Base-by-base conservation (phyloP, 2,888 invertebrate species). In the Oeneis ivallda region DNA sequence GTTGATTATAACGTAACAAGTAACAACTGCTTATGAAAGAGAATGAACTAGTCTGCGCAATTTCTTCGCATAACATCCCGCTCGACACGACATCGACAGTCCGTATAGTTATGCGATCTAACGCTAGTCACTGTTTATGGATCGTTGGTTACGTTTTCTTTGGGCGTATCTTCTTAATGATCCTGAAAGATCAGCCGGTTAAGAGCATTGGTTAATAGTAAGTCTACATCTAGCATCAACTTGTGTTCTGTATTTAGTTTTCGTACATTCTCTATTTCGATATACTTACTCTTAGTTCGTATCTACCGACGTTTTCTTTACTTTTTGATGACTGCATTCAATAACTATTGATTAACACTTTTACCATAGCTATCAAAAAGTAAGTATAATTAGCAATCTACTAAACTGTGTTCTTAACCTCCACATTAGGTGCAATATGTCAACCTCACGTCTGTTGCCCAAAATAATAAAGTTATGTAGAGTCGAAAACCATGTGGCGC, bases 1-100 rank as follows among this genome's bases (percentile, higher is more conserved):
- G 82, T 86, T 79, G 71, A 79, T 81, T 81, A 76, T 82, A 89
- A 86, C 88, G 88, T 90, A 90, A 90, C 85, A 83, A 63, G 88
- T 90, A 90, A 90, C 85, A 83, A 63, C 60, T 77, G 75, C 87
- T 91, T 90, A 89, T 89, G 91, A 91, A 90, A 90, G 86, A 82
- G 80, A 79, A 84, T 84, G 85, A 88, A 86, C 83, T 70, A 58
- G 70, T 72, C 78, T 73, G 78, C 65, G 71, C 75, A 75, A 78
- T 79, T 83, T 80, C 78, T 82, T 83, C 83, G 77, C 80, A 80
- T 83, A 85, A 84, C 79, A 83, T 86, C 83, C 83, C 82, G 80
- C 80, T 80, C 52, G 50, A 58, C 64, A 80, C 57, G 50, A 62
- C 64, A 62, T 80, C 57, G 50, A 62, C 64, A 62, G 32, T 41